Base-by-base conservation (phyloP, 2,888 invertebrate species). In the Parelbella ahira region DNA sequence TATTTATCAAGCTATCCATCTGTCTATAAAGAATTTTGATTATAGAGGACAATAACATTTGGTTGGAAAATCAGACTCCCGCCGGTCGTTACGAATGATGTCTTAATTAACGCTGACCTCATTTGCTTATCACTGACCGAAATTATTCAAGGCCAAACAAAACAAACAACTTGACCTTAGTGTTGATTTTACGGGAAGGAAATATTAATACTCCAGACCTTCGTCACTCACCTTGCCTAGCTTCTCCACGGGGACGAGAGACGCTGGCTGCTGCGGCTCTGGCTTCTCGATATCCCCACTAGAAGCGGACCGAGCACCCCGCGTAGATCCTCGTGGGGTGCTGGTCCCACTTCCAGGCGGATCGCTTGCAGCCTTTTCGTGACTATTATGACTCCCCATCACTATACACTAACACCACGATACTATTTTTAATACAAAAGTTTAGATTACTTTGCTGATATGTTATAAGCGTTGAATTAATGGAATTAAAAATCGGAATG, bases 181-280 rank as follows among this genome's bases (percentile, higher is more conserved):
- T 29, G 10, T 34, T 15, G 27, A 15, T 7, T 8, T 25, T 25
- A 32, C 20, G 27, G 34, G 36, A 43, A 41, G 41, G 33, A 41
- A 41, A 7, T 28, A 8, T 13, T 2, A 18, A 10, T 15, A 13
- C 12, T 5, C 18, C 8, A 32, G 13, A 42, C 28, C 42, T 18
- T 41, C 12, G 54, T 53, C 56, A 38, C 53, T 34, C 71, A 93
- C 93, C 89, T 94, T 93, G 48, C 92, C 91, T 33, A 94, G 84
- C 76, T 92, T 93, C 66, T 94, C 94, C 34, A 94, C 88, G 6
- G 94, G 93, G 52, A 93, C 84, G 68, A 94, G 88, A 38, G 92
- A 91, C n/a, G 62, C 45, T 13, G 89, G 88, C 45, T 88, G 87
- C 1, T 73, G 58, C 45, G 64, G 62, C 19, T 81, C 82, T 34